Evolutionary conservation across 2,888 invertebrate genomes (phyloP), one percentile per base, ranked within the genome.

Genomic region (Acanthosepion pharaonis): DNA sequence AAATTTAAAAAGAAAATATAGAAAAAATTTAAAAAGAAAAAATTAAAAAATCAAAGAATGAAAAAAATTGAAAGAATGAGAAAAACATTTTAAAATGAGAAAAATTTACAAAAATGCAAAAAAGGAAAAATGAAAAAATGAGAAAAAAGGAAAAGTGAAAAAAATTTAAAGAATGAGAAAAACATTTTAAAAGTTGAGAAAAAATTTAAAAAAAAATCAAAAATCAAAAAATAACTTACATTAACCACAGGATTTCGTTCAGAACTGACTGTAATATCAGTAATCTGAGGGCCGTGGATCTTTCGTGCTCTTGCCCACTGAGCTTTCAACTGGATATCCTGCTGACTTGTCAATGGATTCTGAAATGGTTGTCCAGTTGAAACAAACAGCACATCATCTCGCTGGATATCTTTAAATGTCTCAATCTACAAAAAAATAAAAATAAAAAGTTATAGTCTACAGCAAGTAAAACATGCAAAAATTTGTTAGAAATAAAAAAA

Each of bases 251-350:
- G 96, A 94, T 97, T 97, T 48, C 96, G 96, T 18, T 96, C 95
- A 4, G 97, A 96, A 33, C 95, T 95, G 9, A 97, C 97, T 28
- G 96, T 95, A 9, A 97, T 95, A 95, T 97, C 97, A 20, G 97
- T 97, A 18, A 97, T 97, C 23, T 95, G 94, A 25, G 96, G 96
- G 11, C 97, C 97, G 95, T 97, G 97, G 95, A 96, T 96, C 94
- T 97, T 97, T 59, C 97, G 96, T 15, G 97, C 97, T 9, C 97
- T 96, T 0, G 97, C 96, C 97, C 97, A 97, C 96, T 97, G 97
- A n/a, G 97, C 97, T 95, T 97, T 97, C 51, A 97, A 95, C 95
- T 97, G 97, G 28, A 97, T 96, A 53, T 96, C 96, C 49, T 96
- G 96, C 55, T 96, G 95, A 91, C 95, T 95, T 9, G 96, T 96